phyloP scores from a whole-genome alignment of 2,888 invertebrate species.

The Cheilosia vulpina region DNA sequence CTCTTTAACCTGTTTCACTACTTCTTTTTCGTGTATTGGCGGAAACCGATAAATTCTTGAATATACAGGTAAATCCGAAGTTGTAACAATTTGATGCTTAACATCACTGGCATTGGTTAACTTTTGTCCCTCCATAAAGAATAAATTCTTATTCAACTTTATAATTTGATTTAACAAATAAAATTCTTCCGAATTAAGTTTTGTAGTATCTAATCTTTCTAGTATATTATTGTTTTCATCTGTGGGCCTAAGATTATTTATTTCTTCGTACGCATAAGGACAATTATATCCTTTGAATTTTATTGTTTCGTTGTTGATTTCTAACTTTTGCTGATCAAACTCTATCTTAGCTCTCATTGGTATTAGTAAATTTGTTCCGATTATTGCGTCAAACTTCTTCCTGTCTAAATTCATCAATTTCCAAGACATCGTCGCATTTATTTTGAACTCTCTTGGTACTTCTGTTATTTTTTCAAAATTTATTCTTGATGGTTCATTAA shows the following conservation, averaged over 20 bases:
- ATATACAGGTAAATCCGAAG: conserved; percentile 25
- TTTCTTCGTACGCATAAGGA: not conserved
- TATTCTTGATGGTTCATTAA: too few relatives aligned
- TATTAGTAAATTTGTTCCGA: not conserved
- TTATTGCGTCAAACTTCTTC: not conserved
- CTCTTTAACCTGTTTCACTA: too few relatives aligned
- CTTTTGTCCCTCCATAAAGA: conserved; percentile 44
- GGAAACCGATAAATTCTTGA: conserved; percentile 28
- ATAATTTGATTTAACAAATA: conserved; percentile 10
- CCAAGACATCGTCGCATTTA: not conserved
- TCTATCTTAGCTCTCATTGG: not conserved
- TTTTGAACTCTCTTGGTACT: not conserved
- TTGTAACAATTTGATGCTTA: conserved; percentile 41
- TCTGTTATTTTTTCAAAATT: not conserved
- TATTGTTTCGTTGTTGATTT: not conserved
- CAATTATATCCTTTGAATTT: not conserved
- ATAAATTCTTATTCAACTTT: conserved; percentile 20
- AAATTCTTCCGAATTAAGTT: conserved; percentile 30
- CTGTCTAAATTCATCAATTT: not conserved
- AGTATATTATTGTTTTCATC: too few relatives aligned
- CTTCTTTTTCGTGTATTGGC: conserved; percentile 22
- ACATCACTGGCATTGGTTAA: conserved; percentile 33
- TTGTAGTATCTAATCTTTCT: conserved; percentile 5
- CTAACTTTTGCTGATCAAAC: not conserved
- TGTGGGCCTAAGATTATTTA: not conserved